A percentile compares a stretch with the other conserved stretches of the same genome.
phyloP scores from a whole-genome alignment of 1,140 invertebrate genomes.

The Helicoverpa zea region DNA sequence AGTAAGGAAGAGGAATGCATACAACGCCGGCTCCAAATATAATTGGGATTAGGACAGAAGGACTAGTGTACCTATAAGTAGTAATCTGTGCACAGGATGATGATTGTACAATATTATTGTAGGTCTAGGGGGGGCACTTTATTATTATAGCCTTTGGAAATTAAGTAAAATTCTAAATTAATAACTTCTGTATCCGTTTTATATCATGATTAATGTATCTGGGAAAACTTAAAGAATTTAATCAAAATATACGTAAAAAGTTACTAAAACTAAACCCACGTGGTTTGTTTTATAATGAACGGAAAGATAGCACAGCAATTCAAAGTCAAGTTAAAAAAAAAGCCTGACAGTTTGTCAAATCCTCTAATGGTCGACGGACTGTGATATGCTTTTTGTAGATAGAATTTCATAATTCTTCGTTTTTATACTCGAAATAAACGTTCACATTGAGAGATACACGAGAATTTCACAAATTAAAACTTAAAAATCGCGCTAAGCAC shows the following conservation, averaged over 20 bases:
- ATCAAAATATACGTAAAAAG: neutral
- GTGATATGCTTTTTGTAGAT: slow-evolving; percentile 74
- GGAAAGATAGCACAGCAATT: neutral
- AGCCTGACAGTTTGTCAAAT: slow-evolving; percentile 73
- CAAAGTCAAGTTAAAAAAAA: slow-evolving; percentile 42
- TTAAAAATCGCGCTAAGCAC: neutral
- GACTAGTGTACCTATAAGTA: no score
- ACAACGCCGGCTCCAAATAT: no score
- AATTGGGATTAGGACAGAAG: no score
- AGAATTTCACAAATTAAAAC: slow-evolving; percentile 37
- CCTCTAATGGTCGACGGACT: slow-evolving; percentile 75
- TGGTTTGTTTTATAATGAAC: neutral
- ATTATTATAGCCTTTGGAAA: no score
- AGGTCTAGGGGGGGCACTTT: no score
- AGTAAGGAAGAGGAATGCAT: no score
- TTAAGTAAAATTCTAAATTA: no score
- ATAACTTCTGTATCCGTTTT: no score
- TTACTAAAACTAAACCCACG: slow-evolving; percentile 6
- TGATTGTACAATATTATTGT: no score
- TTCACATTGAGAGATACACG: slow-evolving; percentile 33
- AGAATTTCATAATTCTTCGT: slow-evolving; percentile 65
- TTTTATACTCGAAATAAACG: slow-evolving; percentile 59
- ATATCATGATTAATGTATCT: no score
- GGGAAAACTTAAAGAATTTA: no score
- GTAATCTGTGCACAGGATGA: no score